Base-by-base conservation (phyloP, 2,888 invertebrate genomes). In the Mesorhabditis spiculigera region DNA sequence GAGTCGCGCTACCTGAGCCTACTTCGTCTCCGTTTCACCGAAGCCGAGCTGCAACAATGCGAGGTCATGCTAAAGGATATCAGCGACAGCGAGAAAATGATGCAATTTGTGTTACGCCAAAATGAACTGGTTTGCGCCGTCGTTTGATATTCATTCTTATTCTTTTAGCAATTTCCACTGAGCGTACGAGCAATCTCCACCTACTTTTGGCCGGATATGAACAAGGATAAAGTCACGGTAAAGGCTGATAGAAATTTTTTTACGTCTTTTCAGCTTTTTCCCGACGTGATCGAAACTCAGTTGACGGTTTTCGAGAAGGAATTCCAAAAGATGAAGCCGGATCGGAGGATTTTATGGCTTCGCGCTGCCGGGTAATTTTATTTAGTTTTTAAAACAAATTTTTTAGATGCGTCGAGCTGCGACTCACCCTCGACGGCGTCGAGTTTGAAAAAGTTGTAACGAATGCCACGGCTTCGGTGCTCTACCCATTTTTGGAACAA, bases 61-160 rank as follows among this genome's bases (percentile, higher is more conserved):
- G 97, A 98, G 89, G 95, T 78, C 42, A 98, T 98, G 98, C 88
- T 98, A 50, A 95, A 95, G 86, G 98, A 98, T 87, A 92, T 97
- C 61, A 92, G 92, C 42, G 96, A 97, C 87, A 97, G 97, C 0
- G 70, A 43, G 63, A 41, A 73, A 6, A 6, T 41, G 50, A 41
- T 65, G 58, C 3, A 64, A 69, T 8, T 61, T 13, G n/a, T 50
- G n/a, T 50, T n/a, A 50, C 10, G 10, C 8, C 10, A 10, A 10
- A n/a, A n/a, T n/a, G n/a, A 50, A 50, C n/a, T 50, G 58, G 58
- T 50, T 50, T 50, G 58, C 8, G n/a, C 58, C n/a, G 58, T 13
- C 8, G n/a, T 50, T 50, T 50, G 10, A 50, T 13, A 50, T 13
- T 10, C 58, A n/a, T 50, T 13, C 8, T n/a, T 10, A 13, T 50